A percentile compares a stretch with the other conserved stretches of the same genome.
Evolutionary conservation across 2,888 invertebrate genomes (phyloP).

Genomic region (Bombylius major): DNA sequence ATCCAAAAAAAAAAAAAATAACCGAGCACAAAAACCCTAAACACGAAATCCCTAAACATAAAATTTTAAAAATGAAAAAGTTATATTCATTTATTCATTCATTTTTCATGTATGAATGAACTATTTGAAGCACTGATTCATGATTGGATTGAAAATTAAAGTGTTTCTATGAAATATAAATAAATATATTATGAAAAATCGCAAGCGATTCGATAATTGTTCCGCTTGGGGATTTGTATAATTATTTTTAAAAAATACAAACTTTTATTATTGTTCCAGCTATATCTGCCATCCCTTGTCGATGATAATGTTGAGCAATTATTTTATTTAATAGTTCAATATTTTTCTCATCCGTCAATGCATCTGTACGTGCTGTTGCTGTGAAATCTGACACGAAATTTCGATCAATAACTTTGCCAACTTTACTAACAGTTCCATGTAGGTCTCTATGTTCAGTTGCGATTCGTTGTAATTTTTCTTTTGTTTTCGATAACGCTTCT

Average conservation of each 20-base stretch:
- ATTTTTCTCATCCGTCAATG: constrained; percentile 50
- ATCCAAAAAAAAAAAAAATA: no score
- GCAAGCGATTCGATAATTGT: no score
- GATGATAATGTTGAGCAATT: constrained; percentile 88
- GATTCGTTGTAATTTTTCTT: constrained; percentile 69
- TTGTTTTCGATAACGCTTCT: constrained; percentile 63
- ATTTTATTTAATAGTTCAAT: constrained; percentile 67
- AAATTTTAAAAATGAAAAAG: no score
- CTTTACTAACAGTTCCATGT: constrained; percentile 69
- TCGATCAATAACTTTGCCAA: constrained; percentile 92
- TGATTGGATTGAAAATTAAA: no score
- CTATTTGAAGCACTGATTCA: no score
- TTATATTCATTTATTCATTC: no score
- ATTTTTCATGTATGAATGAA: no score
- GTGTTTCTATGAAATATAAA: no score
- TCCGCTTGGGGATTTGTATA: no score
- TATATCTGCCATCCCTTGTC: constrained; percentile 88
- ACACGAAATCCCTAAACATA: no score
- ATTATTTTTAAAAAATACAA: background rate
- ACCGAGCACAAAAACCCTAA: no score
- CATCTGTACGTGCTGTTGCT: constrained; percentile 70
- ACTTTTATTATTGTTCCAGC: constrained; percentile 57
- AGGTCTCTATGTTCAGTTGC: constrained; percentile 75
- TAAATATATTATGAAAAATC: no score
- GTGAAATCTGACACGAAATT: constrained; percentile 88